Evolutionary conservation across 2,888 invertebrate species (phyloP).

Genomic region (Cheilosia variabilis): DNA sequence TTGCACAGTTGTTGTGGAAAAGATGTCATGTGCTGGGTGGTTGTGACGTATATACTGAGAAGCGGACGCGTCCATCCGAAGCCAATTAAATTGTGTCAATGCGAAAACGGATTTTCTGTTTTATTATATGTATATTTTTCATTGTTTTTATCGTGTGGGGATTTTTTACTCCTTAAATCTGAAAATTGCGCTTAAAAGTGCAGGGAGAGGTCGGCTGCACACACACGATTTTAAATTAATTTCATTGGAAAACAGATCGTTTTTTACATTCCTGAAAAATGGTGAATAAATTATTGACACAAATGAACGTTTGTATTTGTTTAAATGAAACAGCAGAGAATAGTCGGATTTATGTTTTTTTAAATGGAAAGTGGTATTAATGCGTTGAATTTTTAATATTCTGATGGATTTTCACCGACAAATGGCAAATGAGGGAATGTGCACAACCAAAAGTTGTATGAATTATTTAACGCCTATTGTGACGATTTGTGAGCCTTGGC

Average conservation of each 20-base stretch:
- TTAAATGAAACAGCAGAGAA: neutral
- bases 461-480: too few relatives aligned
- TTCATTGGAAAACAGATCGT: conserved; percentile 11
- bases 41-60: conserved; percentile 1
- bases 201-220: neutral
- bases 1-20: neutral
- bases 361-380: neutral
- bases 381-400: neutral
- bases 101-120: conserved; percentile 57
- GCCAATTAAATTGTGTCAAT: conserved; percentile 72
- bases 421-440: neutral
- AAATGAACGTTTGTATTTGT: conserved; percentile 13
- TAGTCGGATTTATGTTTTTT: neutral
- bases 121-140: conserved; percentile 35
- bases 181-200: conserved; percentile 18
- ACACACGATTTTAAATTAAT: conserved; percentile 10
- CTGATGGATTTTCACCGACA: too few relatives aligned
- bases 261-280: neutral
- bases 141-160: conserved; percentile 18
- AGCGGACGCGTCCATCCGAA: conserved; percentile 51
- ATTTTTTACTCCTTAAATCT: conserved; percentile 29
- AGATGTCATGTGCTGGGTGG: neutral
- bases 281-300: conserved; percentile 5
- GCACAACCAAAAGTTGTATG: neutral
- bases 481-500: too few relatives aligned